These are phyloP conservation scores for Synergus umbraculus DNA, from an alignment of 2,888 invertebrate genomes.

Conservation along the genomic window DNA sequence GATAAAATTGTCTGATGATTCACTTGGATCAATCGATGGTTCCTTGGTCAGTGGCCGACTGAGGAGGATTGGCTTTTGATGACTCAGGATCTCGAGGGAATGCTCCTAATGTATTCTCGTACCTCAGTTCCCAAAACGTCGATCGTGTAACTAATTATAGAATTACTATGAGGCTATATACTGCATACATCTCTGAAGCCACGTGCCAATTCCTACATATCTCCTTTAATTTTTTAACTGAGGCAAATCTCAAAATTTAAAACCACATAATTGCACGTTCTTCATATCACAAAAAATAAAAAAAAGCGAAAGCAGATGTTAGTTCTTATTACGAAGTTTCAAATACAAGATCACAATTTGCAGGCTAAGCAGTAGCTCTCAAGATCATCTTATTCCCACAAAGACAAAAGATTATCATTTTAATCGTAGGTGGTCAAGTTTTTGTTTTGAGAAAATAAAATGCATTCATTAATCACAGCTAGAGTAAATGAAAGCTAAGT, in stretches of 20 bases:
- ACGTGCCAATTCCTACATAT: not conserved
- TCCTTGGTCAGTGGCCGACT: slow-evolving; percentile 15
- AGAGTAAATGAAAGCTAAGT: not conserved
- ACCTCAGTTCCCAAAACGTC: slow-evolving; percentile 7
- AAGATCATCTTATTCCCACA: not conserved
- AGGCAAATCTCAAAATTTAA: not conserved
- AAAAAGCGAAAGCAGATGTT: not conserved
- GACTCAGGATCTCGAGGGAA: slow-evolving; percentile 1
- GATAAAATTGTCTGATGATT: slow-evolving; percentile 36
- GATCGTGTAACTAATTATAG: slow-evolving; percentile 10
- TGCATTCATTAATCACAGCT: not conserved
- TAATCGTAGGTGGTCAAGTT: not conserved
- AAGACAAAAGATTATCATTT: not conserved
- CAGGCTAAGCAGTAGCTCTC: not conserved
- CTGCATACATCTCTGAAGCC: slow-evolving; percentile 5
- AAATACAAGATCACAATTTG: not conserved
- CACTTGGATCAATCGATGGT: slow-evolving; percentile 11
- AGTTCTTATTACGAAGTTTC: not conserved
- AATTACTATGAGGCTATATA: not conserved
- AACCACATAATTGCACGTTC: not conserved
- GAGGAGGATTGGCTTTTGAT: not conserved
- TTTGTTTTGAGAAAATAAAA: not conserved
- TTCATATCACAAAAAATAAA: not conserved
- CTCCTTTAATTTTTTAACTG: slow-evolving; percentile 6
- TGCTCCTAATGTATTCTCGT: slow-evolving; percentile 31